phyloP scores from a whole-genome alignment of 2,888 invertebrate genomes.

The Volucella inanis region DNA sequence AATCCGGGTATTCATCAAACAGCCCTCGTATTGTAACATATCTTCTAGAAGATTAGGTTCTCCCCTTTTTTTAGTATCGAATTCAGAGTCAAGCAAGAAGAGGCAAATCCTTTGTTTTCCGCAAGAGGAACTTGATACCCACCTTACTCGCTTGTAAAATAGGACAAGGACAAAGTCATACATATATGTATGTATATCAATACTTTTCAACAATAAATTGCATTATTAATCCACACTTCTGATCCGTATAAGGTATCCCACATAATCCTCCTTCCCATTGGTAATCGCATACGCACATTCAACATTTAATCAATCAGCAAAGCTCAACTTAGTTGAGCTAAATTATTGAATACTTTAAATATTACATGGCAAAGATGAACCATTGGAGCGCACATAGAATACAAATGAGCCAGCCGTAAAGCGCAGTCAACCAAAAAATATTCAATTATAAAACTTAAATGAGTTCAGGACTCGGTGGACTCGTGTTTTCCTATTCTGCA shows the following conservation, averaged over 20 bases:
- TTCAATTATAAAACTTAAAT: conserved; percentile 69
- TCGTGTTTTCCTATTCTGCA: conserved; percentile 10
- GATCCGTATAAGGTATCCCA: background rate
- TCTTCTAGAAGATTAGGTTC: too few relatives aligned
- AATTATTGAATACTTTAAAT: conserved; percentile 16
- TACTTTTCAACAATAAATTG: too few relatives aligned
- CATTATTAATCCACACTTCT: too few relatives aligned
- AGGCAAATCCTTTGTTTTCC: too few relatives aligned
- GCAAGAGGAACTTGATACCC: too few relatives aligned
- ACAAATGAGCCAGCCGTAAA: conserved; percentile 35
- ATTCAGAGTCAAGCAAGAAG: too few relatives aligned
- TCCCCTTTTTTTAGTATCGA: too few relatives aligned
- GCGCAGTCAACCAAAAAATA: conserved; percentile 54
- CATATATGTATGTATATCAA: too few relatives aligned
- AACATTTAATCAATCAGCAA: conserved; percentile 17
- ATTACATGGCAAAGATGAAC: conserved; percentile 1
- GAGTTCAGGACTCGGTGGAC: conserved; percentile 27
- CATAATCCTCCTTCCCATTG: background rate
- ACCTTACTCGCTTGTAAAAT: too few relatives aligned
- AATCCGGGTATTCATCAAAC: too few relatives aligned
- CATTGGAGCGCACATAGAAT: conserved; percentile 36
- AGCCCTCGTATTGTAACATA: too few relatives aligned
- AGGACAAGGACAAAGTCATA: too few relatives aligned
- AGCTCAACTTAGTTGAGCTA: background rate
- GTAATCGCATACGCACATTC: background rate